These are phyloP conservation scores for Lepidothrix coronata DNA, from an alignment of 2,113 vertebrate species.

Conservation along the genomic window DNA sequence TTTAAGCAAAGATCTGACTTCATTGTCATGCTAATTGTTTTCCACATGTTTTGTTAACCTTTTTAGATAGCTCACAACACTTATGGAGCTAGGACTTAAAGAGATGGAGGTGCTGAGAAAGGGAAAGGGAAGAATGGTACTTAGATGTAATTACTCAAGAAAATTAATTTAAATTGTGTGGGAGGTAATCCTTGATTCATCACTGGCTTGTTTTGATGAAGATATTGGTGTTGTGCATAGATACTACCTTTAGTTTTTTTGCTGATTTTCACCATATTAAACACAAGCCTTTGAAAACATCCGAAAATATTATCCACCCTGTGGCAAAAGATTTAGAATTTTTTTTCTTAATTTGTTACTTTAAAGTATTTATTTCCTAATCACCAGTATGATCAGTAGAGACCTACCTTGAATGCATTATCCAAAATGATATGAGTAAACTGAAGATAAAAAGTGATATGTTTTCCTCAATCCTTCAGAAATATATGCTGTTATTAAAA, in stretches of 20 bases:
- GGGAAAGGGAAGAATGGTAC: not conserved
- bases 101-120: not conserved
- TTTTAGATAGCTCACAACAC: not conserved
- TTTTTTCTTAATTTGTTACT: not conserved
- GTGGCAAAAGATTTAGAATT: not conserved
- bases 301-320: not conserved
- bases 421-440: not conserved
- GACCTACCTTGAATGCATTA: not conserved
- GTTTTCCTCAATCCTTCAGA: not conserved
- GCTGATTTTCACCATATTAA: not conserved
- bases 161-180: constrained; percentile 26
- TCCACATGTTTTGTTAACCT: not conserved
- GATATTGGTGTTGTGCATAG: not conserved
- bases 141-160: not conserved
- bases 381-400: not conserved
- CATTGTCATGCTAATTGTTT: not conserved
- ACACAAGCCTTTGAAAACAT: not conserved
- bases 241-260: not conserved
- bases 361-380: not conserved
- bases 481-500: not conserved
- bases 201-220: not conserved
- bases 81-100: not conserved
- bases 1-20: not conserved
- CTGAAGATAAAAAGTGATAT: not conserved
- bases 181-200: not conserved